Evolutionary conservation across 2,113 vertebrate genomes (phyloP), one percentile per base, ranked within the genome.

Genomic region (Chaetura pelagica): DNA sequence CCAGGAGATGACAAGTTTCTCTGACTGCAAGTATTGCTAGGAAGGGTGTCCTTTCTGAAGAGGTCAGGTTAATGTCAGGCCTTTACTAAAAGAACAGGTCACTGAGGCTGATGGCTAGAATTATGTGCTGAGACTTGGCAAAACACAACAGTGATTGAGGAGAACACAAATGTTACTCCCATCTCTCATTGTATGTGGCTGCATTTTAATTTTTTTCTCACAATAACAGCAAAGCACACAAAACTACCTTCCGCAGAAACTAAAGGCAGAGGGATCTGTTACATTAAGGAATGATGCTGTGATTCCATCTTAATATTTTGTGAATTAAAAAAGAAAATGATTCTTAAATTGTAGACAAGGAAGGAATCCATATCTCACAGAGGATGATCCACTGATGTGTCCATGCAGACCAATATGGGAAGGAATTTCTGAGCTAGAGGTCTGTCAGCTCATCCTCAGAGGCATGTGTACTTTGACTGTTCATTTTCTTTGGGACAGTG

Each of bases 141-240:
- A 68, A 85, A 94, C 67, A 67, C 61, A 72, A 52, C 52, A 59
- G 58, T 7, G 54, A 49, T 78, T 57, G 17, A 87, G 14, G 55
- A 35, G 24, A 91, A 76, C 1, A 11, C 21, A 76, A 75, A 76
- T 10, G 24, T 17, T 64, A 35, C 73, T 81, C 21, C 68, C 42
- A 29, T 30, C 62, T 63, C 61, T 16, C 34, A 48, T 14, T 64
- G 12, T 7, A 77, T 62, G 38, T 58, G 69, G 69, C 40, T 19
- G 38, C 6, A 34, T 38, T 71, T 57, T 7, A 6, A 22, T 23
- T 32, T 71, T 29, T 48, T 55, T 15, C 30, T 59, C 16, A 7
- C 0, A 1, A n/a, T 30, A 52, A 52, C 71, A 90, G 57, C 4
- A 18, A 22, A 59, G 6, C 4, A 5, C 0, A 0, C 4, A 16